Conservation (phyloP, 2,113 vertebrate species). For the Athene cunicularia region DNA sequence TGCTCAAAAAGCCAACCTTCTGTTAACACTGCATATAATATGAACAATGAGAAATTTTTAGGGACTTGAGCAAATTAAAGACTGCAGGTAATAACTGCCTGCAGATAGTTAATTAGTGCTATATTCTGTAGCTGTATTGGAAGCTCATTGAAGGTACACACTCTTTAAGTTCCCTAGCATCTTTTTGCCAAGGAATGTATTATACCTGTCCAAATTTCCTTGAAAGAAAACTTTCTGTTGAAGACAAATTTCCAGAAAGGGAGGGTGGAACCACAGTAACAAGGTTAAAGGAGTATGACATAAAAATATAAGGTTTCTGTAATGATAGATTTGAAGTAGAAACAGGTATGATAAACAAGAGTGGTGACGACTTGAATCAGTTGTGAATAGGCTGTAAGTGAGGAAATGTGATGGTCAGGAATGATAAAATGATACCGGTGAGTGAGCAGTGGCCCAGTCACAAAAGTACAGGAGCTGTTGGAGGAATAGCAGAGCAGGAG, state of each 20-base stretch:
- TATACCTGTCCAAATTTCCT: not conserved
- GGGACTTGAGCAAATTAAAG: not conserved
- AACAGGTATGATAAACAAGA: not conserved
- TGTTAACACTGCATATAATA: not conserved
- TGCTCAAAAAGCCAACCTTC: not conserved
- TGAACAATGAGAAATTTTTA: not conserved
- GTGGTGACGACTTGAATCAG: not conserved
- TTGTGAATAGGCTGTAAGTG: not conserved
- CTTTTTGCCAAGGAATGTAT: not conserved
- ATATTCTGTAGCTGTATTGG: not conserved
- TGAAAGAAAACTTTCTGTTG: not conserved
- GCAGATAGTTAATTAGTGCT: not conserved
- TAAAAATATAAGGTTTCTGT: not conserved
- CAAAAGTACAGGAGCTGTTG: not conserved
- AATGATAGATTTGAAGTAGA: not conserved
- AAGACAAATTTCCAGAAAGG: not conserved
- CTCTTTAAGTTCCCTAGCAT: not conserved
- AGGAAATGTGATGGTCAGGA: not conserved
- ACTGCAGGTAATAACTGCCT: not conserved
- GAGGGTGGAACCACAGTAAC: not conserved
- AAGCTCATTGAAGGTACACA: not conserved
- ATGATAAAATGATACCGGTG: accelerated
- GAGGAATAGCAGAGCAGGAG: not conserved
- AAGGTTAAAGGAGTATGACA: not conserved
- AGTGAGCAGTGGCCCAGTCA: not conserved